phyloP scores from a whole-genome alignment of 2,113 vertebrate genomes.

The Prunella himalayana region DNA sequence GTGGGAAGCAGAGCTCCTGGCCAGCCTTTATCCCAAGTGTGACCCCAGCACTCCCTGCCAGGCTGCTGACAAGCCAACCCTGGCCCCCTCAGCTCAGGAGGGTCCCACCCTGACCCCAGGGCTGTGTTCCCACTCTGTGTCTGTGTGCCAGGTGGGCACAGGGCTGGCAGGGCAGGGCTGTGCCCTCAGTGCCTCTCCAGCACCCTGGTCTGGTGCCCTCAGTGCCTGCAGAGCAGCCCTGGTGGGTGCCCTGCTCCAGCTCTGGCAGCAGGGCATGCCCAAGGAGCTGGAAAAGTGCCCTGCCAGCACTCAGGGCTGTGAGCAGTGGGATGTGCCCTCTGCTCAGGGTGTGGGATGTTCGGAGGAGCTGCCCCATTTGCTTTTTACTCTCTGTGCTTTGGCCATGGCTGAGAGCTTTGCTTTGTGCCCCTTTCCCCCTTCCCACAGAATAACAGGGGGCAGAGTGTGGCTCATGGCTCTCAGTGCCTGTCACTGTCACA shows the following conservation, averaged over 20 bases:
- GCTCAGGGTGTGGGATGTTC: neutral
- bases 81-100: neutral
- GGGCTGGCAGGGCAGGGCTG: neutral
- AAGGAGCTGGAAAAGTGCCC: neutral
- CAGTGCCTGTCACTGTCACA: neutral
- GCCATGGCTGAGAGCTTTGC: neutral
- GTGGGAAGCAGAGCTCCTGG: neutral
- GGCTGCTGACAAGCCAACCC: fast-evolving
- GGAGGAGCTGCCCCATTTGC: neutral
- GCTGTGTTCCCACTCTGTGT: neutral
- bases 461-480: neutral
- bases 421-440: neutral
- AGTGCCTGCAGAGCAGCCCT: neutral
- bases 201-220: neutral
- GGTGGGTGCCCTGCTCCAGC: neutral
- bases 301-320: fast-evolving
- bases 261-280: neutral
- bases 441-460: fast-evolving
- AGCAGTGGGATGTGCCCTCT: neutral
- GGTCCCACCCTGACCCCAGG: neutral
- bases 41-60: neutral
- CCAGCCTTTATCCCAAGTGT: neutral
- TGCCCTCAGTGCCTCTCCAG: neutral
- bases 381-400: neutral
- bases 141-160: neutral